Evolutionary conservation across 1,140 invertebrate genomes (phyloP), one percentile per base, ranked within the genome.

Genomic region (Drosophila azteca): DNA sequence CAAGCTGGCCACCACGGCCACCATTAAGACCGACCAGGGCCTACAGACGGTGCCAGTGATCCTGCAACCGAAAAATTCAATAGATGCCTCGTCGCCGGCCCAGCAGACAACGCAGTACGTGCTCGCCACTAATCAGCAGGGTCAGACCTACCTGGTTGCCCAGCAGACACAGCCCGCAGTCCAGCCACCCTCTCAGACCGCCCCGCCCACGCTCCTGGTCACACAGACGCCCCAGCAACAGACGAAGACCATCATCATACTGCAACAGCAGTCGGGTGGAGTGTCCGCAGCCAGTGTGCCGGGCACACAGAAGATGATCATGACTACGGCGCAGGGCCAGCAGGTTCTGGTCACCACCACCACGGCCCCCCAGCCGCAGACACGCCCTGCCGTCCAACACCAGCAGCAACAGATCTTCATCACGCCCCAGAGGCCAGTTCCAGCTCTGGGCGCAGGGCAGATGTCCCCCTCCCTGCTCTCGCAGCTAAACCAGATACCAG

Each of bases 161-260:
- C 90, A 90, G 58, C 83, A 85, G 29, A 70, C 84, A 6, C 61
- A 67, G 51, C 55, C 95, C 46, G 69, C 78, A 3, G 68, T 63
- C 1, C 73, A 66, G 0, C 58, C 83, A 13, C 74, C 72, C 22
- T 79, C 20, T 1, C 29, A 80, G 24, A 35, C 75, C 0, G 51
- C 69, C 5, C 53, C 71, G 15, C 91, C 77, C 52, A 91, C 77
- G 11, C 71, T 77, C 22, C 91, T 91, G 7, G 91, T 92, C 3
- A 92, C 92, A 0, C 93, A 92, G 64, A 59, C 90, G 3, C 80
- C 69, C 29, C 90, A 90, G 48, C 91, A 91, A 46, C 92, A 93
- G 11, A 92, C 94, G 0, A 95, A 95, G 74, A 95, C 95, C 0
- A 95, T 95, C 20, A 95, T 96, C 41, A 95, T 96, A 50, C 79